Evolutionary conservation across 2,113 vertebrate genomes (phyloP).

Genomic region (Bubo scandiacus): DNA sequence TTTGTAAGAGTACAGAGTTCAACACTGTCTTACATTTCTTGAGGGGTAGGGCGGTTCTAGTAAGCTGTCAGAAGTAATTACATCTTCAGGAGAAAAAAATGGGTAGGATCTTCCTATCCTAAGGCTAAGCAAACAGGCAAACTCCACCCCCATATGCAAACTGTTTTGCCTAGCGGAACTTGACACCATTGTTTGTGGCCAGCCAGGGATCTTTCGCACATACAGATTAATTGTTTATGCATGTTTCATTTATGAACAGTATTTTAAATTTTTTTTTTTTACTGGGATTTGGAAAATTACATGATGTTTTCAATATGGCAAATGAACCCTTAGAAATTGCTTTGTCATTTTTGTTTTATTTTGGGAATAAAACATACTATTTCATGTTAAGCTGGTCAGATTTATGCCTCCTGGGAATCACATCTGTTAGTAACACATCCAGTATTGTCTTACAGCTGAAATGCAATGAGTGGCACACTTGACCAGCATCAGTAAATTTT

Average conservation of each 20-base stretch:
- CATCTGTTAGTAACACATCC: background rate
- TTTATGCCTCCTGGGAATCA: background rate
- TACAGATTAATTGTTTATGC: background rate
- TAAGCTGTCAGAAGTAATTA: background rate
- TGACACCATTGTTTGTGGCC: background rate
- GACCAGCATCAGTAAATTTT: background rate
- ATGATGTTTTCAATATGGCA: background rate
- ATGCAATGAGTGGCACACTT: background rate
- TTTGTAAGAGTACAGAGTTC: background rate
- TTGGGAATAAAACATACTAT: background rate
- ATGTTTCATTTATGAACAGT: background rate
- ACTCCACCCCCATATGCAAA: background rate
- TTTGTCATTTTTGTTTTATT: background rate
- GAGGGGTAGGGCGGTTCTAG: background rate
- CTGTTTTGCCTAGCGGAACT: background rate
- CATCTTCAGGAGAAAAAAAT: background rate
- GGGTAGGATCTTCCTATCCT: background rate
- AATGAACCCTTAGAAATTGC: background rate
- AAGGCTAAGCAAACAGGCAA: background rate
- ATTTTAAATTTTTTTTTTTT: background rate
- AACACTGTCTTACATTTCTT: background rate
- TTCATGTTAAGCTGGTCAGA: background rate
- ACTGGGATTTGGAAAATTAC: background rate
- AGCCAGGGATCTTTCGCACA: background rate
- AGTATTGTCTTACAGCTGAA: background rate